These are phyloP conservation scores for Leptinotarsa haldemani DNA, from an alignment of 2,888 invertebrate species.

Conservation along the genomic window DNA sequence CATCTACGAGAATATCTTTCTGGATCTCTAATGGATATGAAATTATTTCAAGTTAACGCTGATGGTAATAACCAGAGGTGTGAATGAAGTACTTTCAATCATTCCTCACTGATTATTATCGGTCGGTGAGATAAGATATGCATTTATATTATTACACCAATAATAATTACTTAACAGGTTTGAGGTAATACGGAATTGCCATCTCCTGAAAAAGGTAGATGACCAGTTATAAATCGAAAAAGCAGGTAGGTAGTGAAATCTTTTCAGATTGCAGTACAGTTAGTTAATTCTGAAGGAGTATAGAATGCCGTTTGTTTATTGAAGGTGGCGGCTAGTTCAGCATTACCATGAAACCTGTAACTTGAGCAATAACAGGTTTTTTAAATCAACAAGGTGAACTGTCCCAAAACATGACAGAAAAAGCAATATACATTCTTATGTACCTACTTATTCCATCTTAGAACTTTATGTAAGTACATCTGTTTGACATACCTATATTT, in stretches of 20 bases:
- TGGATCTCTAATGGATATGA: too few relatives aligned
- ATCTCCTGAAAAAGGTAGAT: neutral
- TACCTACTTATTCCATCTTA: too few relatives aligned
- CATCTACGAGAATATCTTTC: too few relatives aligned
- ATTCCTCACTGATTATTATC: too few relatives aligned
- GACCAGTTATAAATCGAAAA: too few relatives aligned
- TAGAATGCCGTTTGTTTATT: slow-evolving; percentile 5
- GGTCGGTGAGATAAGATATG: neutral
- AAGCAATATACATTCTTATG: too few relatives aligned
- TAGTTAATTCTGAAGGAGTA: neutral
- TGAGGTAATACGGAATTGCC: neutral
- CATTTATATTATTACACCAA: neutral
- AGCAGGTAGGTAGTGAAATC: neutral
- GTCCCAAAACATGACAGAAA: neutral
- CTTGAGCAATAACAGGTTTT: slow-evolving; percentile 13
- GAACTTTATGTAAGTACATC: too few relatives aligned
- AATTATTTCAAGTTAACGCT: too few relatives aligned
- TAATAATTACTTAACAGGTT: neutral
- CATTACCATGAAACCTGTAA: neutral
- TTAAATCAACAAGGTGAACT: neutral
- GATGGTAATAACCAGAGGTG: too few relatives aligned
- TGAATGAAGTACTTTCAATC: too few relatives aligned
- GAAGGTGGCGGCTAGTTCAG: slow-evolving; percentile 8
- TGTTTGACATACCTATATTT: too few relatives aligned
- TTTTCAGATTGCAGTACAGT: neutral